Evolutionary conservation across 1,140 invertebrate species (phyloP).

Genomic region (Aphidius ervi): DNA sequence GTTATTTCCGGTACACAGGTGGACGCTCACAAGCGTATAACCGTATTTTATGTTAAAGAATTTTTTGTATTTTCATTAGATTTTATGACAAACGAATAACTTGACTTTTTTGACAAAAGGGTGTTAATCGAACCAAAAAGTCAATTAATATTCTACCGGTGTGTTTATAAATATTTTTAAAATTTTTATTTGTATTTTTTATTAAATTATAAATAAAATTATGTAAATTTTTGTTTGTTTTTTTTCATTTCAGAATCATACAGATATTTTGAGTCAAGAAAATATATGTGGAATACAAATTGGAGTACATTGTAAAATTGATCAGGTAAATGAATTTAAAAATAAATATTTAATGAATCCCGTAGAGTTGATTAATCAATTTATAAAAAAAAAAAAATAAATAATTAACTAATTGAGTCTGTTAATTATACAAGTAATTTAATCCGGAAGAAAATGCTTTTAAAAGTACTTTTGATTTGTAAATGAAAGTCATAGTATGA

Average conservation of each 20-base stretch:
- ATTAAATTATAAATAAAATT: not conserved
- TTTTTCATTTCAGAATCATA: constrained; percentile 59
- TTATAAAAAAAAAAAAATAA: too few relatives aligned
- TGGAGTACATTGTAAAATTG: constrained; percentile 59
- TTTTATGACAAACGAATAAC: not conserved
- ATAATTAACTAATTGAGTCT: too few relatives aligned
- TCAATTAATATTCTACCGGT: not conserved
- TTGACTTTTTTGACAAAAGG: not conserved
- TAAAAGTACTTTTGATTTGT: not conserved
- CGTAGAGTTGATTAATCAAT: too few relatives aligned
- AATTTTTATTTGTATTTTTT: constrained; percentile 1
- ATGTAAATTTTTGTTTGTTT: constrained; percentile 27
- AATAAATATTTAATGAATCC: not conserved
- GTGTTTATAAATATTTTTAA: constrained; percentile 1
- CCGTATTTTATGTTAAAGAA: constrained; percentile 6
- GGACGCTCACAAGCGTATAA: constrained; percentile 16
- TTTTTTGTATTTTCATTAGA: constrained; percentile 5
- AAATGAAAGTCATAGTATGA: not conserved
- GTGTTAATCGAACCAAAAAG: constrained; percentile 10
- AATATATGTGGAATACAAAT: constrained; percentile 61
- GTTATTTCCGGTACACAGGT: constrained; percentile 42
- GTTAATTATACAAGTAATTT: too few relatives aligned
- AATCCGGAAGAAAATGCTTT: not conserved
- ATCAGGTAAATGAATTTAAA: constrained; percentile 43
- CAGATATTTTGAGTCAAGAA: constrained; percentile 59